Evolutionary conservation across 92 coral and sea anemone species (phyloP), one percentile per base, ranked within the genome.

Genomic region (Palythoa caribaeorum): DNA sequence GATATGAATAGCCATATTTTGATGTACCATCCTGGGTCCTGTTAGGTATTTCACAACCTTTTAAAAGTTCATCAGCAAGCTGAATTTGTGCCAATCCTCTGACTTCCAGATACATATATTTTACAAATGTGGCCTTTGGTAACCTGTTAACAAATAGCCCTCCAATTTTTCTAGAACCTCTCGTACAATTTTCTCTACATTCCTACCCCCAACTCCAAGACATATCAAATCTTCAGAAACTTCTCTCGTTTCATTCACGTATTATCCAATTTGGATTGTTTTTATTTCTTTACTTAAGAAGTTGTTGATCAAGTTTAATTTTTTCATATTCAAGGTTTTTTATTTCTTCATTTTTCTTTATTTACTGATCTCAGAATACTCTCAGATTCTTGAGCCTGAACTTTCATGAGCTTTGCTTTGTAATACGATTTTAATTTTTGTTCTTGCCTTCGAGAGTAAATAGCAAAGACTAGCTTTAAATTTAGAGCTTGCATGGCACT

Each of bases 361-460:
- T 35, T 71, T 2, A 71, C 11, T 0, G 76, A 71, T 38, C 44
- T 35, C 47, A 72, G 66, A 59, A 13, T 13, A 57, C 65, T 10
- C 66, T 59, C 20, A 59, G 66, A 59, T 59, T 59, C 66, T 59
- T 40, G 50, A 74, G 78, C 36, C 50, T 73, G 55, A 39, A 19
- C 78, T 40, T 15, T 5, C 6, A 50, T 28, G 20, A 73, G 21
- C 11, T 73, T 73, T 11, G 78, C 14, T 19, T 73, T 73, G 12
- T 73, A 73, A 19, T 47, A 73, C 15, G 78, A 73, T 71, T 71
- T 71, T 11, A 44, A 13, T 19, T 47, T 76, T 8, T 76, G 80
- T 20, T 76, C 62, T 9, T 16, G 80, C 14, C 37, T 76, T 47
- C 80, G 19, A 19, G 28, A 28, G 28, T 28, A 28, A 28, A 28